These are phyloP conservation scores for Scaptomyza polygonia DNA, from an alignment of 2,888 invertebrate species.

Conservation along the genomic window DNA sequence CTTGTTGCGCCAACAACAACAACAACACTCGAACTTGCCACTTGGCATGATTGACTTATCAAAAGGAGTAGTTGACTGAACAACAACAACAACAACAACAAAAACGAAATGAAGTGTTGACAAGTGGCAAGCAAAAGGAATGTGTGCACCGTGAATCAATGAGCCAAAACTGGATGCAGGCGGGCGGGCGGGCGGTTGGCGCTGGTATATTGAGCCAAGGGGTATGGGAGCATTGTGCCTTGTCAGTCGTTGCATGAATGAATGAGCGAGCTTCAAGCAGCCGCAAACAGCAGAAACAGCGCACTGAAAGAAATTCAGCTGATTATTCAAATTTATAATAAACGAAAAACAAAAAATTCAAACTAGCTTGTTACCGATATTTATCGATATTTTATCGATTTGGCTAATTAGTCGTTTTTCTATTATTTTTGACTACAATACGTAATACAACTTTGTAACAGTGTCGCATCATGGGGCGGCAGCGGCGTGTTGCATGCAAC, in stretches of 20 bases:
- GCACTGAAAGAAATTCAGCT: not conserved
- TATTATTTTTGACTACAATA: not conserved
- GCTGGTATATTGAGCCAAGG: not conserved
- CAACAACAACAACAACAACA: slow-evolving; percentile 40
- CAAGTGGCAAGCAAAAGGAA: slow-evolving; percentile 78
- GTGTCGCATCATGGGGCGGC: slow-evolving; percentile 47
- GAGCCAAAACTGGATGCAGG: slow-evolving; percentile 60
- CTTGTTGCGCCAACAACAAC: slow-evolving; percentile 43
- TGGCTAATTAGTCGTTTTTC: not conserved
- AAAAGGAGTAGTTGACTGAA: slow-evolving; percentile 69
- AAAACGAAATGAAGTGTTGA: slow-evolving; percentile 73
- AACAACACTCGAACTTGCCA: slow-evolving; percentile 76
- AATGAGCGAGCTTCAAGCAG: slow-evolving; percentile 58
- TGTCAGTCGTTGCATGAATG: slow-evolving; percentile 65
- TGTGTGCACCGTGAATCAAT: slow-evolving; percentile 77
- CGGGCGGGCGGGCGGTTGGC: slow-evolving; percentile 12
- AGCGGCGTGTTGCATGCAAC: slow-evolving; percentile 74
- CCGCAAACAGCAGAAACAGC: slow-evolving; percentile 14
- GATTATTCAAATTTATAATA: too few species aligned
- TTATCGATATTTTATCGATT: not conserved
- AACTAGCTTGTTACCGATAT: not conserved
- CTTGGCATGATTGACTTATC: slow-evolving; percentile 79
- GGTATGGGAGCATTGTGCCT: not conserved
- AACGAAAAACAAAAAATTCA: too few species aligned
- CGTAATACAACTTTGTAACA: not conserved